phyloP scores from a whole-genome alignment of 2,113 vertebrate species.

The Eulemur macaco region DNA sequence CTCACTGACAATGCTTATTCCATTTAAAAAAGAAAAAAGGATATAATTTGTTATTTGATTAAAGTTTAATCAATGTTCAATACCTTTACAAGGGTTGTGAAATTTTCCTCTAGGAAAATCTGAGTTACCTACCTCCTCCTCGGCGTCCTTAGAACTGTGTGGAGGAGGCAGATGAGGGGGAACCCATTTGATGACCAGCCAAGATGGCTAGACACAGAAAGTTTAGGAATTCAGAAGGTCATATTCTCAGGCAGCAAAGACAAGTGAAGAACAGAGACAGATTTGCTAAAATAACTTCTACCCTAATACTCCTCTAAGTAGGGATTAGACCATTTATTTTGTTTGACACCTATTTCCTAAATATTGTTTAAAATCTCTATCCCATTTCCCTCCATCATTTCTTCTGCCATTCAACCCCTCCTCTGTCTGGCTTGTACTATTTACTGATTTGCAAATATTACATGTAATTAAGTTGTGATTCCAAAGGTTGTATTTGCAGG shows the following conservation, averaged over 20 bases:
- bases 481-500: not conserved
- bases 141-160: not conserved
- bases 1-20: not conserved
- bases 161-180: not conserved
- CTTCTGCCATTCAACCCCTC: not conserved
- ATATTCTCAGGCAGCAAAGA: not conserved
- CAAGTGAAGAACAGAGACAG: not conserved
- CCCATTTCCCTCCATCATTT: not conserved
- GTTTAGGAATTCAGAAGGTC: not conserved
- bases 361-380: not conserved
- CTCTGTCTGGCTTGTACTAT: not conserved
- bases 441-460: conserved; percentile 29
- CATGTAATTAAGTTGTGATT: not conserved
- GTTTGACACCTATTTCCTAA: not conserved
- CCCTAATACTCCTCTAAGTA: not conserved
- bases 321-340: not conserved
- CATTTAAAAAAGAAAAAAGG: not conserved
- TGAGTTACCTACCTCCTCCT: not conserved
- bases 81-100: not conserved
- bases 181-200: not conserved
- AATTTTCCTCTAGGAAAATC: not conserved
- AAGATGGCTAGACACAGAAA: not conserved
- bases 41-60: not conserved
- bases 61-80: conserved; percentile 1
- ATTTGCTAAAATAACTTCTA: not conserved